A percentile compares a stretch with the other conserved stretches of the same genome.
phyloP scores from a whole-genome alignment of 2,797 vertebrate species.

The Pangasius djambal region DNA sequence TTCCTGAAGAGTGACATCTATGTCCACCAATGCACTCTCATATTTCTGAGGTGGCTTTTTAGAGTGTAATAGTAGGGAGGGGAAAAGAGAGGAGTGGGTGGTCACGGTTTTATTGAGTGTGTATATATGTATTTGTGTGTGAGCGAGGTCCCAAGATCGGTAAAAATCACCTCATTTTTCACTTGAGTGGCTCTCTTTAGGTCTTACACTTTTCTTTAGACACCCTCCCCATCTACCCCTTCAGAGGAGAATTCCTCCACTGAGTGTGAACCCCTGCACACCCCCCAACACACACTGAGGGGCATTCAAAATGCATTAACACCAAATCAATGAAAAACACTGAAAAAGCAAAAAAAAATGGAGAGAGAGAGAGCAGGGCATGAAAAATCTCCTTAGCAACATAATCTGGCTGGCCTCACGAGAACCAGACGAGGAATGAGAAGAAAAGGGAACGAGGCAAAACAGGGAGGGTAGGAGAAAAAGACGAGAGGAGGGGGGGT shows the following conservation, averaged over 20 bases:
- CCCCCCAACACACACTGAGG: constrained; percentile 93
- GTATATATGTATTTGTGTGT: constrained; percentile 55
- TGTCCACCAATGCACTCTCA: constrained; percentile 40
- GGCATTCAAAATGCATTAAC: constrained; percentile 99
- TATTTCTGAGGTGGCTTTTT: constrained; percentile 17
- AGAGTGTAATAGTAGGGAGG: constrained; percentile 45
- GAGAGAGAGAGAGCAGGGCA: constrained; percentile 51
- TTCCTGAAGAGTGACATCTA: constrained; percentile 30
- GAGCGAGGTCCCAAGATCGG: constrained; percentile 77
- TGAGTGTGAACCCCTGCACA: constrained; percentile 84
- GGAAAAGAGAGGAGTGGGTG: constrained; percentile 55
- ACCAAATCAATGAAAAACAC: constrained; percentile 98
- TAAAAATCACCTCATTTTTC: constrained; percentile 98
- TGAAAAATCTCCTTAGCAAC: constrained; percentile 98
- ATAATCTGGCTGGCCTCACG: constrained; percentile 93
- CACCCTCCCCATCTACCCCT: constrained; percentile 82
- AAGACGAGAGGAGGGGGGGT: constrained; percentile 62
- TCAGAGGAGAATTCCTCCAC: constrained; percentile 97
- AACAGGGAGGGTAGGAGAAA: constrained; percentile 83
- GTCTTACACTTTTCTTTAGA: constrained; percentile 88
- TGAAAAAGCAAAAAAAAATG: constrained; percentile 84
- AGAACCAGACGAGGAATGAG: constrained; percentile 68
- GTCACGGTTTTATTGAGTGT: constrained; percentile 48
- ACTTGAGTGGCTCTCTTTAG: constrained; percentile 99
- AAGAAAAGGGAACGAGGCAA: constrained; percentile 83